Base-by-base conservation (phyloP, 2,888 invertebrate genomes). In the Carterocephalus palaemon region DNA sequence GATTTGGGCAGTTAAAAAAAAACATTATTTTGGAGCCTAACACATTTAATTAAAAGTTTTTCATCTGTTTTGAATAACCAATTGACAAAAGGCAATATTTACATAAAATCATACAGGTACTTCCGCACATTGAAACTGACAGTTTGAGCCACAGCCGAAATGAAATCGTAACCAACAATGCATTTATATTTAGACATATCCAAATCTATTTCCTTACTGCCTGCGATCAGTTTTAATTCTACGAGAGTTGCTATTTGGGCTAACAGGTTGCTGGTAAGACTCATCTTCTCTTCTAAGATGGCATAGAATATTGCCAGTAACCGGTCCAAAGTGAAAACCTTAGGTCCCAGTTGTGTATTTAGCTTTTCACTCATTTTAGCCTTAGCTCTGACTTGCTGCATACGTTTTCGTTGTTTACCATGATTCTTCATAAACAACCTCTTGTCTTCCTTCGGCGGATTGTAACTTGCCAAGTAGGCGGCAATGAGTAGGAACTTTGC, bases 381-480 rank as follows among this genome's bases (percentile, higher is more conserved):
- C 60, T 90, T 91, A 0, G 89, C 86, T 58, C 88, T 88, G 0
- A 91, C 88, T 52, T 88, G 88, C 54, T 89, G 89, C 52, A 89
- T 60, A 26, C 89, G 86, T 58, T 92, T 94, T n/a, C 88, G 89
- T 58, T 90, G 92, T 62, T 92, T 94, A 0, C 91, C 92, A 56
- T 92, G 92, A 57, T 91, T 77, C 77, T 96, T 96, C 74, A 95
- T 90, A 70, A 96, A 97, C 29, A 97, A 83, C 32, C 94, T 85
- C 64, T 93, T 95, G 69, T 98, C 98, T 56, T 94, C 92, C 58
- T 94, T 95, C 0, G 93, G 90, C 1, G 97, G 95, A 75, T 97
- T 97, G 71, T 97, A 95, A 19, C 97, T 97, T 0, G 97, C 97
- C 48, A 98, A 83, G 70, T 95, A 98, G 0, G 96, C 94, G 4